Evolutionary conservation across 2,113 vertebrate species (phyloP).

Genomic region (Delphinapterus leucas): DNA sequence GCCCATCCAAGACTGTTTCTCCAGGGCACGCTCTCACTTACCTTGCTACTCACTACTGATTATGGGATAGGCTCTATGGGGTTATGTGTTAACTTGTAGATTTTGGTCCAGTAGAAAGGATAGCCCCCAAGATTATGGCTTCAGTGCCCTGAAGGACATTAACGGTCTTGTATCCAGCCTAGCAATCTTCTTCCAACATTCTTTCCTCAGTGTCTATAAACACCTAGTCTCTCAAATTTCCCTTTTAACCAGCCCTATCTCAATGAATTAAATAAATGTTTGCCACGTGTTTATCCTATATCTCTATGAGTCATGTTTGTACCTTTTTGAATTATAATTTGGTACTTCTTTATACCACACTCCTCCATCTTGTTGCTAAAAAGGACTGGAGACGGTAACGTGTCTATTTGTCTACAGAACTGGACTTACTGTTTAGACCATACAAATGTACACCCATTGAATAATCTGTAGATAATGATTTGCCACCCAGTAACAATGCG

Average conservation of each 20-base stretch:
- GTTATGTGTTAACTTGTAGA: neutral
- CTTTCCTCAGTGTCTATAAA: neutral
- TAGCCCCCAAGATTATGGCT: neutral
- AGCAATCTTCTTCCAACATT: neutral
- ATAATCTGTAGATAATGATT: neutral
- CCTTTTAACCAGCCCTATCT: neutral
- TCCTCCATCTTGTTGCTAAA: neutral
- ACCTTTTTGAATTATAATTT: neutral
- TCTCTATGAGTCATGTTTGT: neutral
- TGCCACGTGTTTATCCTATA: neutral
- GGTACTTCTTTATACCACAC: neutral
- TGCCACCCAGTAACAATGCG: neutral
- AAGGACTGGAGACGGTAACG: neutral
- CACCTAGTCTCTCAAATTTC: neutral
- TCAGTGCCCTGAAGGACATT: neutral
- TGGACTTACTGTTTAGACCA: neutral
- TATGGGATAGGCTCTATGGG: neutral
- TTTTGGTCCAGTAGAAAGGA: neutral
- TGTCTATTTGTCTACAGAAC: neutral
- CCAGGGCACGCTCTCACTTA: accelerated
- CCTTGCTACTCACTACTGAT: neutral
- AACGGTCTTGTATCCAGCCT: neutral
- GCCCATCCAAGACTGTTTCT: too few relatives aligned
- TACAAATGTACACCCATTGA: neutral
- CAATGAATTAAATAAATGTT: neutral